Evolutionary conservation across 2,113 vertebrate species (phyloP).

Genomic region (Burhinus bistriatus): DNA sequence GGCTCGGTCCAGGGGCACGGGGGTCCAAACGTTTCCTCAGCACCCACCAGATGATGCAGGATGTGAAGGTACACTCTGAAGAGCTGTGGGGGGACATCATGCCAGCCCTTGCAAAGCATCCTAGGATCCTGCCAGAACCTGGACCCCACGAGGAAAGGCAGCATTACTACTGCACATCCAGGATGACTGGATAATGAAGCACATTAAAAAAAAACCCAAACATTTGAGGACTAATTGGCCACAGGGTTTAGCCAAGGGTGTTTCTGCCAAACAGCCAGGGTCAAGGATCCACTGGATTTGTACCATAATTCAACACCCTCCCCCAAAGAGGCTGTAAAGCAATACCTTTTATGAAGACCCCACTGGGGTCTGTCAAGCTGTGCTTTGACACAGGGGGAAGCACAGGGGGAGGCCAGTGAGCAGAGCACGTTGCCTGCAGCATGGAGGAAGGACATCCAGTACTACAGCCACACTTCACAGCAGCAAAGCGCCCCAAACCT

Average conservation of each 20-base stretch:
- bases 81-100: neutral
- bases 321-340: neutral
- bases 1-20: rapidly evolving
- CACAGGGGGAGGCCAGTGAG: neutral
- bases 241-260: neutral
- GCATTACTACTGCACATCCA: neutral
- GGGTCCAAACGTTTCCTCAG: neutral
- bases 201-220: neutral
- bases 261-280: neutral
- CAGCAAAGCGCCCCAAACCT: neutral
- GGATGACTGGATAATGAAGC: neutral
- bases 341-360: neutral
- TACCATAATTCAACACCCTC: neutral
- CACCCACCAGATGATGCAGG: neutral
- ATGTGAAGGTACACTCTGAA: neutral
- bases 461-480: neutral
- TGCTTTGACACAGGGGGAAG: neutral
- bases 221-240: neutral
- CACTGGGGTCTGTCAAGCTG: neutral
- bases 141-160: neutral
- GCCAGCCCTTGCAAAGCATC: neutral
- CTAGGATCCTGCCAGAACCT: neutral
- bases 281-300: neutral
- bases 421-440: neutral
- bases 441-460: neutral